phyloP scores from a whole-genome alignment of 2,888 invertebrate genomes.

The Eilema caniola region DNA sequence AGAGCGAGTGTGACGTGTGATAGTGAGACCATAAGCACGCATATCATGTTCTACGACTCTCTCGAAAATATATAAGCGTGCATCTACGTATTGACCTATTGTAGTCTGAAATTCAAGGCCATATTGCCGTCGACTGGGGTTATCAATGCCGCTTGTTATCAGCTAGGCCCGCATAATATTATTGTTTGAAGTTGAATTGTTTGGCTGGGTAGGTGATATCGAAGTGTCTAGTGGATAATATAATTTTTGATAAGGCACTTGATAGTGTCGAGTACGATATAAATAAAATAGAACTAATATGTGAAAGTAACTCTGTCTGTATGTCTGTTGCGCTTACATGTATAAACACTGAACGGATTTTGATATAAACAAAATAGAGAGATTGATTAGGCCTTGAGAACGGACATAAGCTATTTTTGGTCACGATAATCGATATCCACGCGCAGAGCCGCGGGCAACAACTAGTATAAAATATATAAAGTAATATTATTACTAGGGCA shows the following conservation, averaged over 20 bases:
- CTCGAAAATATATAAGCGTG: not conserved
- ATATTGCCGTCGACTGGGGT: constrained; percentile 30
- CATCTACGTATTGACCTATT: not conserved
- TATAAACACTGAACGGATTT: too few species aligned
- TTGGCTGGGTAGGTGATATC: not conserved
- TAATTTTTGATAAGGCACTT: constrained; percentile 4
- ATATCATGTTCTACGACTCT: not conserved
- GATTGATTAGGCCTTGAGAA: too few species aligned
- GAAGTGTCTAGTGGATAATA: not conserved
- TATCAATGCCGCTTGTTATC: constrained; percentile 39
- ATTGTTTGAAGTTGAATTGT: constrained; percentile 3
- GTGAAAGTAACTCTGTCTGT: too few species aligned
- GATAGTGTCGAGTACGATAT: not conserved
- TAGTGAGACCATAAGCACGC: too few species aligned
- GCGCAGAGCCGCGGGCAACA: too few species aligned
- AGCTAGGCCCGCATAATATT: constrained; percentile 22
- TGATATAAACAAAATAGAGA: too few species aligned
- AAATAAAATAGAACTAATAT: not conserved
- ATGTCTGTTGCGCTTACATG: too few species aligned
- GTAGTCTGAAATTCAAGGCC: constrained; percentile 31
- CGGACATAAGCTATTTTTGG: too few species aligned
- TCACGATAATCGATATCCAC: too few species aligned
- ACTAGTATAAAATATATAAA: too few species aligned
- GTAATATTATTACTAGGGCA: too few species aligned
- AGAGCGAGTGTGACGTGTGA: too few species aligned